Base-by-base conservation (phyloP, 1,140 invertebrate genomes). In the Aphis gossypii region DNA sequence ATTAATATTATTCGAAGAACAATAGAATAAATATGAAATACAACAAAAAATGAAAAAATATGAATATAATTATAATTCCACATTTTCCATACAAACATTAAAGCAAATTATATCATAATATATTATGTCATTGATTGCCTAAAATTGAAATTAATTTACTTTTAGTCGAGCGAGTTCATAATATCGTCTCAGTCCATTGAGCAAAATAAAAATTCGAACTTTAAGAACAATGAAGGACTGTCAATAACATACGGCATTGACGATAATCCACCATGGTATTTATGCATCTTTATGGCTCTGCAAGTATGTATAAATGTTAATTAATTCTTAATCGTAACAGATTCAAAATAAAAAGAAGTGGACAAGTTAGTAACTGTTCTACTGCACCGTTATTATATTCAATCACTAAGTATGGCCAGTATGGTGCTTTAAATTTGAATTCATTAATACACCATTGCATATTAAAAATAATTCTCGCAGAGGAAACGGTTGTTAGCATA, bases 211-310 rank as follows among this genome's bases (percentile, higher is more conserved):
- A 93, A 44, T 41, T 8, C 48, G 0, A 86, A 60, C 5, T 35
- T 83, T 20, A 90, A 90, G 60, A 86, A 86, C 11, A 89, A 83
- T 5, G 93, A 94, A 35, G 83, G 94, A 41, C 14, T 84, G 4
- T 96, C 96, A 54, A 96, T 97, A 21, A 96, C 96, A 0, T 98
- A 98, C 95, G 97, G 96, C 41, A 97, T 98, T 44, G 97, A 98
- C 90, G 98, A 98, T 94, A 95, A 96, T 51, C 98, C 98, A 23
- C 97, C 98, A 0, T 98, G 97, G 97, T 98, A 98, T 95, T 95
- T 98, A 0, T 97, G 97, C 94, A 96, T 98, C 90, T 97, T 98
- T 94, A 97, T 98, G 95, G 98, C 97, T 60, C 95, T 98, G 83
- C 97, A 98, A 96, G 97, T 98, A 95, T 21, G 89, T 90, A 21